Evolutionary conservation across 2,888 invertebrate genomes (phyloP), one percentile per base, ranked within the genome.

Genomic region (Exocentrus adspersus): DNA sequence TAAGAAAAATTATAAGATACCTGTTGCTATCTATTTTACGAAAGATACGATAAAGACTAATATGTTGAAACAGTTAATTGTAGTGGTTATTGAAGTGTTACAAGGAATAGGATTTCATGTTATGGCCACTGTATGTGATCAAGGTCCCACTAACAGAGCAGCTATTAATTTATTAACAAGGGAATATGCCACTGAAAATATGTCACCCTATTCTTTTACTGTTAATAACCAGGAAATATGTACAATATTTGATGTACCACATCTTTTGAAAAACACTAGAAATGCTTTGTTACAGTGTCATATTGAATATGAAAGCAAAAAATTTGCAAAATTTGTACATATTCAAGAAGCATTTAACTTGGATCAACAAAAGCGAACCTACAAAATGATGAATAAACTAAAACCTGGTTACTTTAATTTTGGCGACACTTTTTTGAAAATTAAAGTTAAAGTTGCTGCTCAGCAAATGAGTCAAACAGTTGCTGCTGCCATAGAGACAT

Each of bases 371-470:
- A 61, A 56, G 48, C 24, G 53, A 16, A 46, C 45, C 2, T 62
- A 58, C 28, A 56, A 37, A 14, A 28, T 46, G 45, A 52, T 65
- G 6, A 32, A 30, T 9, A 62, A 65, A 60, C 24, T 54, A 37
- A 48, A 50, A 30, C n/a, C 6, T 2, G 32, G 56, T 20, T 16
- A 58, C 28, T 65, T 60, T 42, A 62, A 62, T 45, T 62, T 62
- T 51, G 14, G 24, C 32, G 62, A 53, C 16, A 52, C 43, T n/a
- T 59, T 46, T 41, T 20, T 62, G 9, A 63, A 66, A 60, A 66
- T 66, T 46, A 66, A 53, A 46, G 57, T 65, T 12, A 59, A 65
- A 20, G 46, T 62, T 4, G 62, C 60, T 21, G 64, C 59, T 53
- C 48, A 57, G 24, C 57, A 57, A 20, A 14, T 68, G 48, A 65